phyloP scores from a whole-genome alignment of 2,113 vertebrate genomes.

The Turdus rufiventris region DNA sequence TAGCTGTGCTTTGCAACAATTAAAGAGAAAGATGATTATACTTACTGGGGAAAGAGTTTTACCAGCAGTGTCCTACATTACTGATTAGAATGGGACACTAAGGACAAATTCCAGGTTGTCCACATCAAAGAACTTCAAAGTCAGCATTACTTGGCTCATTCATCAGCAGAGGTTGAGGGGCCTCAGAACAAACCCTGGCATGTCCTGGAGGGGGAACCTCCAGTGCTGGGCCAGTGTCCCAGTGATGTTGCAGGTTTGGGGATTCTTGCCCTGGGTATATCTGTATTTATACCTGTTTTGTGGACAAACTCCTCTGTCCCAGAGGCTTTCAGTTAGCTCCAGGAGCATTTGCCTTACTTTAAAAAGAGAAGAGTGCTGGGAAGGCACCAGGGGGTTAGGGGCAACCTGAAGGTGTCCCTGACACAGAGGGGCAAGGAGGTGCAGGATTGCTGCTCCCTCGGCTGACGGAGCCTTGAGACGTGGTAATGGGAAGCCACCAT shows the following conservation, averaged over 20 bases:
- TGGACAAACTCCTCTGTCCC: neutral
- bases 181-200: conserved; percentile 11
- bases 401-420: neutral
- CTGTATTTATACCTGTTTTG: neutral
- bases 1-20: conserved; percentile 23
- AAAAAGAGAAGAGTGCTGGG: conserved; percentile 11
- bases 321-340: neutral
- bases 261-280: neutral
- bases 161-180: neutral
- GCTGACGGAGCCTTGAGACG: neutral
- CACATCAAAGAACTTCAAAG: conserved; percentile 22
- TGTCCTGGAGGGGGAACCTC: neutral
- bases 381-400: neutral
- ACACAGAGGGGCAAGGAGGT: neutral
- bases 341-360: conserved; percentile 16
- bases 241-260: neutral
- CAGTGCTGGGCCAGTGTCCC: neutral
- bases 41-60: conserved; percentile 40
- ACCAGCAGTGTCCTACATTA: conserved; percentile 10
- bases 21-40: conserved; percentile 35
- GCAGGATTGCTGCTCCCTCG: neutral
- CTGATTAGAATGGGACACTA: neutral
- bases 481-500: neutral
- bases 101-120: conserved; percentile 15
- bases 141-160: neutral